Percentiles rank a stretch among this genome's conserved stretches.
Evolutionary conservation across 2,888 invertebrate genomes (phyloP).

Genomic region (Schrankia costaestrigalis): DNA sequence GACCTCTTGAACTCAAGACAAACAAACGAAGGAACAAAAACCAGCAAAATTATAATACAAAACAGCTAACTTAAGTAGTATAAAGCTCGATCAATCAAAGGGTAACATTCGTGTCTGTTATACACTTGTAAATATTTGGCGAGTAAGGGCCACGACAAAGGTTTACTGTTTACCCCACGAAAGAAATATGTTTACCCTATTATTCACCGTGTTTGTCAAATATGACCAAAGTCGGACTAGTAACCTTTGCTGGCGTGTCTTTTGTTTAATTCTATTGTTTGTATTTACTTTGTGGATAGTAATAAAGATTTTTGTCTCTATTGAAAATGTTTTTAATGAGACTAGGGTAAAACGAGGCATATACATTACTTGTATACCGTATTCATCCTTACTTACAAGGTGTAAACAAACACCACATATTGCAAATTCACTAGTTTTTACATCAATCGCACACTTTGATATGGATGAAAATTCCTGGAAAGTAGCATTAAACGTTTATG

Average conservation of each 20-base stretch:
- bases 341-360: no score
- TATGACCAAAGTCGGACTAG: slow-evolving; percentile 36
- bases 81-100: slow-evolving; percentile 73
- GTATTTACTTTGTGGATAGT: slow-evolving; percentile 31
- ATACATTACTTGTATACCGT: no score
- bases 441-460: no score
- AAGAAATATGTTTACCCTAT: no score
- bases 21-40: no score
- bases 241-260: slow-evolving; percentile 61
- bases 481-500: no score
- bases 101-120: slow-evolving; percentile 60
- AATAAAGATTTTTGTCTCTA: slow-evolving; percentile 33
- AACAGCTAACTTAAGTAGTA: slow-evolving; percentile 39
- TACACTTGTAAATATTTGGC: slow-evolving; percentile 68
- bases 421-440: no score
- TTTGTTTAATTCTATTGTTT: slow-evolving; percentile 49
- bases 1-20: no score
- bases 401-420: no score
- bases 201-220: slow-evolving; percentile 72
- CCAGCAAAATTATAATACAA: no score
- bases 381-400: no score
- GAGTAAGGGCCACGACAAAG: slow-evolving; percentile 56
- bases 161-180: slow-evolving; percentile 69
- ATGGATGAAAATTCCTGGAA: no score
- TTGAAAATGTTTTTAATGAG: not conserved